Percentiles rank a stretch among this genome's conserved stretches.
These are phyloP conservation scores for Conus canariensis DNA, from an alignment of 2,888 invertebrate genomes.

Conservation along the genomic window DNA sequence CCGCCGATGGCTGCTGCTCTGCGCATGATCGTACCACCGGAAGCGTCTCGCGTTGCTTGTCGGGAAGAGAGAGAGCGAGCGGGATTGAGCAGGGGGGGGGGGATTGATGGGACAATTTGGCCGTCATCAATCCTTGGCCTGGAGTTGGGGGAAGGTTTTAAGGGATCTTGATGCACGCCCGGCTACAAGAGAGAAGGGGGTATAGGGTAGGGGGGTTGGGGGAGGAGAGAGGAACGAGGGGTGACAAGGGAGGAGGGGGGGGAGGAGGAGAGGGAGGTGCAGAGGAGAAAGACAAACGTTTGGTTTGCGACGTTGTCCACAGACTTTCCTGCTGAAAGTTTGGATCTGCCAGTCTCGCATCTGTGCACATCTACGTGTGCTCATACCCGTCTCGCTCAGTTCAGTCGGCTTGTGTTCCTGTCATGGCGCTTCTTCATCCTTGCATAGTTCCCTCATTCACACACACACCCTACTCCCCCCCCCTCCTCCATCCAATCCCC, in stretches of 20 bases:
- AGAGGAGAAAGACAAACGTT: background rate
- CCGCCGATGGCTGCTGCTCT: background rate
- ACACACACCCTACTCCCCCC: too few relatives aligned
- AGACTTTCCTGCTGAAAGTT: background rate
- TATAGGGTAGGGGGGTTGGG: too few relatives aligned
- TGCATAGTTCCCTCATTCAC: too few relatives aligned
- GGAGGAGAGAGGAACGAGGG: too few relatives aligned
- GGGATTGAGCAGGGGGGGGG: background rate
- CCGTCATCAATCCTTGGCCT: background rate
- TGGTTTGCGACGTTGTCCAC: background rate
- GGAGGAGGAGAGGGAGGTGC: too few relatives aligned
- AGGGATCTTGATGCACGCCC: slow-evolving; percentile 1
- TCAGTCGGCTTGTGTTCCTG: too few relatives aligned
- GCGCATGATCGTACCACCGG: background rate
- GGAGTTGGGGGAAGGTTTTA: background rate
- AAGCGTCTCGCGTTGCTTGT: slow-evolving; percentile 17
- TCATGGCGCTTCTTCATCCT: too few relatives aligned
- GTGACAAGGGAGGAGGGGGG: background rate
- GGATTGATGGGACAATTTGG: slow-evolving; percentile 30
- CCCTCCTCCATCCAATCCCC: too few relatives aligned
- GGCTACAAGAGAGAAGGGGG: background rate
- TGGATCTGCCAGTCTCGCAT: too few relatives aligned
- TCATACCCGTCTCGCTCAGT: too few relatives aligned
- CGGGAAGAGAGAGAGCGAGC: background rate
- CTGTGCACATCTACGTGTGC: too few relatives aligned